phyloP scores from a whole-genome alignment of 1,140 invertebrate species.

The Andrena cerasifolii region DNA sequence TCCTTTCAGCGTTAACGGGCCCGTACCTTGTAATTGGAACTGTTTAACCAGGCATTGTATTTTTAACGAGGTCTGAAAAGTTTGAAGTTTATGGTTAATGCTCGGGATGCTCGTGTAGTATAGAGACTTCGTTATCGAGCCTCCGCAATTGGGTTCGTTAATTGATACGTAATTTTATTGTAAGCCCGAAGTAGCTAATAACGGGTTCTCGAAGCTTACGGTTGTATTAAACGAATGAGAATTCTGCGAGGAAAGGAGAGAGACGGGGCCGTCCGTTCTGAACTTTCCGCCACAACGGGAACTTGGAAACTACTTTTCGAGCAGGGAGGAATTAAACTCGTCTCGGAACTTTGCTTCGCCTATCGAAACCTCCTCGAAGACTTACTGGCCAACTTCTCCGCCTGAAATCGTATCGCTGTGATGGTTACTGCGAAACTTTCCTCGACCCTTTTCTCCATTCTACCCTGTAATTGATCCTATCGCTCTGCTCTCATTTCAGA shows the following conservation, averaged over 20 bases:
- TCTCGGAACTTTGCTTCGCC: neutral
- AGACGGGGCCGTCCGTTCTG: too few species aligned
- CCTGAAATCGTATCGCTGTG: neutral
- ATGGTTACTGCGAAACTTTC: neutral
- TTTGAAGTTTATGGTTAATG: too few species aligned
- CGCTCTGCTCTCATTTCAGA: too few species aligned
- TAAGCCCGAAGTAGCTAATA: neutral
- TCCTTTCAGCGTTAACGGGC: too few species aligned
- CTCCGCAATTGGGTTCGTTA: too few species aligned
- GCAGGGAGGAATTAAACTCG: neutral
- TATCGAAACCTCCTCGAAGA: neutral
- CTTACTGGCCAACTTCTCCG: neutral
- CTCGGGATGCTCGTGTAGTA: too few species aligned
- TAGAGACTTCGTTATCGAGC: too few species aligned
- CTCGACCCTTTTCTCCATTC: neutral
- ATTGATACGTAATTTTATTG: neutral
- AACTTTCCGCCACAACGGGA: neutral
- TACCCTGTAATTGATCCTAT: too few species aligned
- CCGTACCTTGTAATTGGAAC: too few species aligned
- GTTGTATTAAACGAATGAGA: neutral
- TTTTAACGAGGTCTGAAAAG: too few species aligned
- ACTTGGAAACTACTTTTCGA: constrained; percentile 13
- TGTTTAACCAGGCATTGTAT: too few species aligned
- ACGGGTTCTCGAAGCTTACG: neutral
- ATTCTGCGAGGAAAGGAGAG: neutral